Conservation (phyloP, 2,888 invertebrate species). For the Lycocerus yunnanus region DNA sequence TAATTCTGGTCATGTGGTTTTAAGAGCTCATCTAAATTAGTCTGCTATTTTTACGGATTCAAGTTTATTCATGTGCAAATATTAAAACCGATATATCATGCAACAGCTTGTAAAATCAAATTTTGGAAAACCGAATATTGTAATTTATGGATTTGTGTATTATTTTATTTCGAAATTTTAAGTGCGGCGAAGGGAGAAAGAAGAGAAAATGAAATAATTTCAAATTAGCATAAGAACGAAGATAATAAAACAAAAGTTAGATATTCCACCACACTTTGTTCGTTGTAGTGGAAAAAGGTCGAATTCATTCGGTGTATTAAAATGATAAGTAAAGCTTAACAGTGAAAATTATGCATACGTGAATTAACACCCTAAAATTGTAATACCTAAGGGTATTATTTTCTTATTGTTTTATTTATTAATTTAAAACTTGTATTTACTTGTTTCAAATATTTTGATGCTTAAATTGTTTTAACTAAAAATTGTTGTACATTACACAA, state of each 20-base stretch:
- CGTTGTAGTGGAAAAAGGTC: constrained; percentile 10
- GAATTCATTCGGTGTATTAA: constrained; percentile 1
- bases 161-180: neutral
- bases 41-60: constrained; percentile 10
- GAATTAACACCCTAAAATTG: neutral
- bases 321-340: constrained; percentile 4
- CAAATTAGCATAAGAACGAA: constrained; percentile 4
- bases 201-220: neutral
- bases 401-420: neutral
- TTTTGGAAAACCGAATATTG: neutral
- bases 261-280: neutral
- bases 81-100: constrained; percentile 11
- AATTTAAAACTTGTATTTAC: neutral
- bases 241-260: constrained; percentile 6
- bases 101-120: constrained; percentile 13
- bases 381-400: neutral
- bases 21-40: constrained; percentile 2
- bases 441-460: neutral
- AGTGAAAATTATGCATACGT: neutral
- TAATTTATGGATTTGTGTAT: neutral
- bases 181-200: neutral
- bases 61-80: constrained; percentile 13
- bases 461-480: neutral
- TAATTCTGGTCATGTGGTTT: constrained; percentile 2
- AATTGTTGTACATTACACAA: neutral